Base-by-base conservation (phyloP, 1,140 invertebrate species). In the fruit fly (Drosophila melanogaster) region DNA sequence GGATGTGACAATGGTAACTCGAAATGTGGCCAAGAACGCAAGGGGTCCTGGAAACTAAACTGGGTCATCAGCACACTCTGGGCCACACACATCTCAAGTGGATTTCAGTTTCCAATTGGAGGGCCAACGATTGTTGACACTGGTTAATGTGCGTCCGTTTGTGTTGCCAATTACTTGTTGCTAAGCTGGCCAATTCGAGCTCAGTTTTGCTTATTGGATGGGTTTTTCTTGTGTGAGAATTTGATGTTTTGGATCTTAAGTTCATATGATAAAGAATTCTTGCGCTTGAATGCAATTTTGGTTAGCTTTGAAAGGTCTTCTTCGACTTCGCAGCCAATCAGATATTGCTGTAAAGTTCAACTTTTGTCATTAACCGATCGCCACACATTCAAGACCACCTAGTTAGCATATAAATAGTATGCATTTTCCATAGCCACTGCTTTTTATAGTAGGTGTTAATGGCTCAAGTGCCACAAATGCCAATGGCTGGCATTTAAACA, bases 1-100 rank as follows among this genome's bases (percentile, higher is more conserved):
- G 72, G 73, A 77, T 77, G 54, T 76, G 71, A 56, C 72, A 75
- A 75, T 56, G 71, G 72, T 51, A 40, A 54, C 57, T 60, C 51
- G 33, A 73, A 73, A 41, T 40, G 49, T 53, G 50, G 57, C 53
- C 69, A 57, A 74, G 58, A 33, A 19, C 22, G 41, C 5, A 51
- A 67, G 71, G 64, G 65, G 53, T 69, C 62, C 79, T 64, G 70
- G 47, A 43, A 50, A 70, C 38, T 24, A 62, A 40, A 57, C 55
- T 72, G 69, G 72, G 72, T 76, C 72, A 73, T 35, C 49, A 51
- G 49, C 50, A 57, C 38, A 44, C 38, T 43, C 24, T 17, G 15
- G n/a, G 22, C 43, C 65, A 44, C 19, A 33, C 43, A 24, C 43
- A 71, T 69, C 62, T 69, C 38, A 33, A 67, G 58, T 47, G 58